Percentiles rank a stretch among this genome's conserved stretches.
Conservation (phyloP, 2,888 invertebrate species). For the Falcaria lacertinaria region DNA sequence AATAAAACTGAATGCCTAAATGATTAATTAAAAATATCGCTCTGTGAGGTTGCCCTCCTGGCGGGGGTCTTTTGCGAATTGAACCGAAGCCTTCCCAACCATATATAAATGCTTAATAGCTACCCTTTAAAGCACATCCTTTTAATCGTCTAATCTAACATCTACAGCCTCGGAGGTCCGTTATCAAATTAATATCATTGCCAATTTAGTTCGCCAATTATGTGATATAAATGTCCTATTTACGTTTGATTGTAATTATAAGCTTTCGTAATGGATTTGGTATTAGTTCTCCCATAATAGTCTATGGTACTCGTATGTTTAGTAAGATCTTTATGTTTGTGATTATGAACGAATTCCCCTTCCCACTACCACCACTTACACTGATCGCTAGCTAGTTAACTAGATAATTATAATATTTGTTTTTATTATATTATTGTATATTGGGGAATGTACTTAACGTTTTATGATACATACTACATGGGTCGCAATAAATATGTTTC, state of each 20-base stretch:
- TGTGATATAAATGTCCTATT: background rate
- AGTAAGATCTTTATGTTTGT: background rate
- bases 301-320: background rate
- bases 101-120: conserved; percentile 61
- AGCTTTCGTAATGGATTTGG: background rate
- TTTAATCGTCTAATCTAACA: conserved; percentile 70
- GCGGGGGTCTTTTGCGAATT: conserved; percentile 63
- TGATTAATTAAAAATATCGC: too few relatives aligned
- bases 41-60: conserved; percentile 31
- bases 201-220: conserved; percentile 15
- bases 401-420: too few relatives aligned
- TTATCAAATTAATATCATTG: conserved; percentile 9
- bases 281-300: background rate
- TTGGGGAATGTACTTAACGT: too few relatives aligned
- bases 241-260: background rate
- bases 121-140: conserved; percentile 63
- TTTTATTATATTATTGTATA: too few relatives aligned
- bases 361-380: too few relatives aligned
- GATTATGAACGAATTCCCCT: too few relatives aligned
- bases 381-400: too few relatives aligned
- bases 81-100: conserved; percentile 32
- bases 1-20: too few relatives aligned
- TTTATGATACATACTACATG: too few relatives aligned
- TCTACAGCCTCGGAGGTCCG: conserved; percentile 55
- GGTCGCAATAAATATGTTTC: too few relatives aligned